Evolutionary conservation across 1,140 invertebrate species (phyloP).

Genomic region (Caenorhabditis briggsae): DNA sequence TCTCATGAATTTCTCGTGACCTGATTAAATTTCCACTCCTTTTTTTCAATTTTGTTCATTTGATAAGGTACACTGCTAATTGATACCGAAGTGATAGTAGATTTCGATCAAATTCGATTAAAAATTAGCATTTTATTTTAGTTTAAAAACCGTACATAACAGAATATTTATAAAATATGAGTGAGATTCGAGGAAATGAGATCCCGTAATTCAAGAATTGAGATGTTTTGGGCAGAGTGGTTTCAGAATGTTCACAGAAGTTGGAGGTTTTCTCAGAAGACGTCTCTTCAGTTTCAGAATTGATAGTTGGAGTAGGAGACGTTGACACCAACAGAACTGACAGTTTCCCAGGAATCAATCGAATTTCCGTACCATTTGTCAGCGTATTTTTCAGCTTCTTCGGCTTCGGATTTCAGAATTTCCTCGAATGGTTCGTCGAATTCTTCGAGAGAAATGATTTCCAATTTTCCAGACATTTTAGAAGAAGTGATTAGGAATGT

Average conservation of each 20-base stretch:
- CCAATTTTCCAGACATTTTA: slow-evolving; percentile 40
- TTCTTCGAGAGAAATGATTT: slow-evolving; percentile 39
- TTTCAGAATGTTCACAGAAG: not conserved
- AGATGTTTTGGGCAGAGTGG: not conserved
- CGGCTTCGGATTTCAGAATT: slow-evolving; percentile 53
- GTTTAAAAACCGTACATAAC: too few species aligned
- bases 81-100: not conserved
- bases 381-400: slow-evolving; percentile 55
- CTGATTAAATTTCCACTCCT: not conserved
- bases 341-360: slow-evolving; percentile 34
- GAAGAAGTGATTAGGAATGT: not conserved
- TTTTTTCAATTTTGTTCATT: slow-evolving; percentile 7
- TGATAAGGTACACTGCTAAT: slow-evolving; percentile 26
- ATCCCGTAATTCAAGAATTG: not conserved
- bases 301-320: slow-evolving; percentile 42
- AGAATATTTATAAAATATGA: not conserved
- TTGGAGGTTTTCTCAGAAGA: not conserved
- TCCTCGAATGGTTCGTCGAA: slow-evolving; percentile 47
- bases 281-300: not conserved
- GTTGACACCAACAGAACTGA: slow-evolving; percentile 43
- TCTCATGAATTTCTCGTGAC: slow-evolving; percentile 33
- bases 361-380: slow-evolving; percentile 21
- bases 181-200: slow-evolving; percentile 14
- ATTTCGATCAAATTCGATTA: too few species aligned
- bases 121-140: too few species aligned